Percentiles rank a stretch among this genome's conserved stretches.
Conservation (phyloP, 2,888 invertebrate species). For the Alviniconcha strummeri region DNA sequence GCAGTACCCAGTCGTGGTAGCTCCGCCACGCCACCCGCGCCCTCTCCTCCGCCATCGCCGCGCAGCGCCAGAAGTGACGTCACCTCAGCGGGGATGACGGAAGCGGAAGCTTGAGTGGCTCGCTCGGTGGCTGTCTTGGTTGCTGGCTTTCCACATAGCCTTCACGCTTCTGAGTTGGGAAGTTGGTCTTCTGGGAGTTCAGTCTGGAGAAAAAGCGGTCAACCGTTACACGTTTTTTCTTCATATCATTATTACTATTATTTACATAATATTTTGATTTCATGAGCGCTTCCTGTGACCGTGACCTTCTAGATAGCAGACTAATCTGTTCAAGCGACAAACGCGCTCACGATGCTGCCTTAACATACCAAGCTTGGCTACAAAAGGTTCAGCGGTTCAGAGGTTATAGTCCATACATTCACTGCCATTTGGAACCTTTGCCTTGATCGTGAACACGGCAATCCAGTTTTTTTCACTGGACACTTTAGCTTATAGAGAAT, state of each 20-base stretch:
- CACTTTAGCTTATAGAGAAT: too few relatives aligned
- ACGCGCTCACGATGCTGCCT: too few relatives aligned
- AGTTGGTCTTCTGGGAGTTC: neutral
- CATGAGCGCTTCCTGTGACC: neutral
- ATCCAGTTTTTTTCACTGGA: too few relatives aligned
- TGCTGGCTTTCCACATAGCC: neutral
- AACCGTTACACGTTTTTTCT: neutral
- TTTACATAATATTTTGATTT: neutral
- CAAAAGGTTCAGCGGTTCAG: too few relatives aligned
- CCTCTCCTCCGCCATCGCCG: slow-evolving; percentile 10
- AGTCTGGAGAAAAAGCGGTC: neutral
- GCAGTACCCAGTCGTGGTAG: slow-evolving; percentile 37
- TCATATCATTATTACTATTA: neutral
- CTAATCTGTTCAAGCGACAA: neutral
- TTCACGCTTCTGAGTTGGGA: neutral
- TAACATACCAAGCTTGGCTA: too few relatives aligned
- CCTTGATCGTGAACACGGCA: too few relatives aligned
- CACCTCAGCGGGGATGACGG: neutral
- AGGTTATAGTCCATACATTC: too few relatives aligned
- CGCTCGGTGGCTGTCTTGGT: neutral
- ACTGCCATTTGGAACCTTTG: too few relatives aligned
- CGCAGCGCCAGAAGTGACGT: neutral
- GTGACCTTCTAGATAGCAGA: neutral
- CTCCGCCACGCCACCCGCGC: slow-evolving; percentile 34
- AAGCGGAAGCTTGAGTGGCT: neutral